Base-by-base conservation (phyloP, 2,888 invertebrate genomes). In the Diaperis boleti region DNA sequence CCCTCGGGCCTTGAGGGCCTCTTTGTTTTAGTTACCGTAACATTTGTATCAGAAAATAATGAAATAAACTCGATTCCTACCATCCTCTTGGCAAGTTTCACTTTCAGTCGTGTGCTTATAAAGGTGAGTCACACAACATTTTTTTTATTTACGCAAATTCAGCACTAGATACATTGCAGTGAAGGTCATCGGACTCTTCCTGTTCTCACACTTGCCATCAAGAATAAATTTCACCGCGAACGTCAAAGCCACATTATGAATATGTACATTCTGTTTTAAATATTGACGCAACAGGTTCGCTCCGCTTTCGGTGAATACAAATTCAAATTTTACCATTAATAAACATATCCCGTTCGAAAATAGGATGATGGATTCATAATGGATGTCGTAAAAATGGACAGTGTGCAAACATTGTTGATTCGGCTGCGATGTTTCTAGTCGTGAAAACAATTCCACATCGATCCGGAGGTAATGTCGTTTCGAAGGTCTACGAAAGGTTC, bases 321-420 rank as follows among this genome's bases (percentile, higher is more conserved):
- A 49, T 49, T 49, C 47, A 49, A 49, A 31, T 49, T 49, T 49
- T 49, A 49, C 29, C 47, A 31, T 49, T 49, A 49, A 49, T 33
- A 49, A 49, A 31, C 47, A 49, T 49, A 31, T 31, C 33, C 22
- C 33, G 29, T 10, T 26, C n/a, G 47, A 49, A 49, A 33, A 33
- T 49, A 33, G 47, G 33, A 49, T 33, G 17, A 49, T 33, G 17
- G 47, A 49, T 31, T 7, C 33, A 14, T 49, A 49, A 49, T 33
- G 47, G 33, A 49, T 15, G 18, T 15, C 47, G 47, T 33, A 49
- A 49, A 49, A 49, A 49, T 49, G 47, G 31, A 49, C n/a, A 18
- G 31, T 49, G 17, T 18, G 17, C 18, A 49, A 31, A 49, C 47
- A 49, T 5, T 10, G 47, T 13, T 15, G 47, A 20, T 44, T 44